A percentile compares a stretch with the other conserved stretches of the same genome.
Conservation (phyloP, 2,888 invertebrate genomes). For the Disparrhopalites patrizii region DNA sequence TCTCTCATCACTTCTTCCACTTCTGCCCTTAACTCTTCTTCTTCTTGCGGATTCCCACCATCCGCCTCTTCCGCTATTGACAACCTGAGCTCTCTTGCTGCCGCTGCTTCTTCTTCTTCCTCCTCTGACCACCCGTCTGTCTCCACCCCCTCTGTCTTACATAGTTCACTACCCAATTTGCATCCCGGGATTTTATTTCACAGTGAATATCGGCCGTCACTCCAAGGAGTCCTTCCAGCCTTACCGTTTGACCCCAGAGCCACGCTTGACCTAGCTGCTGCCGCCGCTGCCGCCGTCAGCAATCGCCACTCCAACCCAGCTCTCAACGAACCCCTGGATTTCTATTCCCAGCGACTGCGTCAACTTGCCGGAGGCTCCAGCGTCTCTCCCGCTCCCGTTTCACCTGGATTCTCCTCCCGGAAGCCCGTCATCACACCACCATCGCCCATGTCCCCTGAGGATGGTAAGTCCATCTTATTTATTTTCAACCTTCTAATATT, state of each 20-base stretch:
- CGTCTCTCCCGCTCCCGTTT: slow-evolving; percentile 64
- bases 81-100: slow-evolving; percentile 28
- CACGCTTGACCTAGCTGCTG: slow-evolving; percentile 50
- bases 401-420: slow-evolving; percentile 51
- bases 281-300: slow-evolving; percentile 69
- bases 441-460: slow-evolving; percentile 50
- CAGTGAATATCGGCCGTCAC: slow-evolving; percentile 48
- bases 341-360: slow-evolving; percentile 99
- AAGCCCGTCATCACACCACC: slow-evolving; percentile 53
- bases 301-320: slow-evolving; percentile 69
- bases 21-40: slow-evolving; percentile 31
- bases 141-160: slow-evolving; percentile 53
- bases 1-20: slow-evolving; percentile 38
- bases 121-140: slow-evolving; percentile 51
- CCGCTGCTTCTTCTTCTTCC: slow-evolving; percentile 45
- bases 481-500: no score
- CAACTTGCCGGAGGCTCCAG: slow-evolving; percentile 76
- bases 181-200: slow-evolving; percentile 46
- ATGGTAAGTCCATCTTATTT: slow-evolving; percentile 35
- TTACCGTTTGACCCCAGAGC: slow-evolving; percentile 49
- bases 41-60: slow-evolving; percentile 31
- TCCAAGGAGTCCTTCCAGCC: slow-evolving; percentile 47
- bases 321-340: slow-evolving; percentile 82
- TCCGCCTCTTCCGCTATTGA: slow-evolving; percentile 23
- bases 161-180: slow-evolving; percentile 32